Evolutionary conservation across 1,140 invertebrate species (phyloP).

Genomic region (Leptinotarsa defecta): DNA sequence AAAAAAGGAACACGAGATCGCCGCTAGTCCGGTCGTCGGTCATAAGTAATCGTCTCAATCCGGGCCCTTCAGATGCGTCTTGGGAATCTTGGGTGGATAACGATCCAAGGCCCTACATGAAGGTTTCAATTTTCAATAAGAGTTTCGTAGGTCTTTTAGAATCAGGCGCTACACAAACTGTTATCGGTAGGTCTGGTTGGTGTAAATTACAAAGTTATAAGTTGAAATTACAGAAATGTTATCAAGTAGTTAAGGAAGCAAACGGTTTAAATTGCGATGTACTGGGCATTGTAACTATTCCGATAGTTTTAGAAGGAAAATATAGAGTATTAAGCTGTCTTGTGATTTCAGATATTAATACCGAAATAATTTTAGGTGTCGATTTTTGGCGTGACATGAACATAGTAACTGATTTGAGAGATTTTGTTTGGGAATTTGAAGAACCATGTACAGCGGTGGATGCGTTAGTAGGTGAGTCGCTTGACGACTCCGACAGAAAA

Average conservation of each 20-base stretch:
- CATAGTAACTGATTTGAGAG: background rate
- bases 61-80: background rate
- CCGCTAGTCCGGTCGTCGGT: too few relatives aligned
- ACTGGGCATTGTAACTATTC: too few relatives aligned
- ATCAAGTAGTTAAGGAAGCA: constrained; percentile 8
- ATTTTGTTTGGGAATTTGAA: too few relatives aligned
- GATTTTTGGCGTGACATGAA: constrained; percentile 24
- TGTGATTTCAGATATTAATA: background rate
- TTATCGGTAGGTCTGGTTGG: constrained; percentile 13
- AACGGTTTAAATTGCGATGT: background rate
- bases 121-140: too few relatives aligned
- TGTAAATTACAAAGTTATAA: background rate
- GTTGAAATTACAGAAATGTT: background rate
- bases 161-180: constrained; percentile 14
- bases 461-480: too few relatives aligned
- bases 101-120: too few relatives aligned
- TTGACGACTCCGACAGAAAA: too few relatives aligned
- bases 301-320: too few relatives aligned
- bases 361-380: constrained; percentile 7
- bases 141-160: background rate
- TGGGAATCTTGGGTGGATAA: constrained; percentile 1
- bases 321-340: background rate
- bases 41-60: too few relatives aligned
- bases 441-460: too few relatives aligned
- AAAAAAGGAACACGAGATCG: too few relatives aligned